Evolutionary conservation across 1,140 invertebrate genomes (phyloP), one percentile per base, ranked within the genome.

Genomic region (Coenobita brevimanus): DNA sequence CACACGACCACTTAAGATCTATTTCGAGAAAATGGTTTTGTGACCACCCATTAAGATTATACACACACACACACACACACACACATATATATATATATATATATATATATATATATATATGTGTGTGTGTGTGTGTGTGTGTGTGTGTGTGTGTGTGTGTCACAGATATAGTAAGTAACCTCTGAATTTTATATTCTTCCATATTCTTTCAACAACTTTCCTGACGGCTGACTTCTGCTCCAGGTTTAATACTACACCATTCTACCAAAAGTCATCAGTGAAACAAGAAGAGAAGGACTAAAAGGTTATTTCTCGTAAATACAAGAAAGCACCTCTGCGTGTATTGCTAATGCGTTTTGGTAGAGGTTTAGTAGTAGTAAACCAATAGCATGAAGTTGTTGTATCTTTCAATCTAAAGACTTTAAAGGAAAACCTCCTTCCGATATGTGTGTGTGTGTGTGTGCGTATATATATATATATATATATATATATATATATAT

Each of bases 361-460:
- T n/a, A n/a, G n/a, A n/a, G n/a, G n/a, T n/a, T n/a, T n/a, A n/a
- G n/a, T n/a, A n/a, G n/a, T n/a, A n/a, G n/a, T n/a, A n/a, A n/a
- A n/a, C n/a, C n/a, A n/a, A n/a, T n/a, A n/a, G n/a, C n/a, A n/a
- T n/a, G n/a, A n/a, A n/a, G n/a, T n/a, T n/a, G n/a, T n/a, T n/a
- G n/a, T n/a, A n/a, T n/a, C n/a, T n/a, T n/a, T n/a, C n/a, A n/a
- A n/a, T n/a, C n/a, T n/a, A n/a, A n/a, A n/a, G n/a, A n/a, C n/a
- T n/a, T n/a, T n/a, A n/a, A n/a, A n/a, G n/a, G n/a, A n/a, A n/a
- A n/a, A n/a, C n/a, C n/a, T n/a, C n/a, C n/a, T n/a, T n/a, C n/a
- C n/a, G 54, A 57, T 57, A 57, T n/a, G 43, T 76, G 73, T 76
- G 36, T 75, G 71, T 75, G 36, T 75, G 36, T 75, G 36, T 73